These are phyloP conservation scores for Dinoponera quadriceps DNA, from an alignment of 1,140 invertebrate genomes.

Conservation along the genomic window DNA sequence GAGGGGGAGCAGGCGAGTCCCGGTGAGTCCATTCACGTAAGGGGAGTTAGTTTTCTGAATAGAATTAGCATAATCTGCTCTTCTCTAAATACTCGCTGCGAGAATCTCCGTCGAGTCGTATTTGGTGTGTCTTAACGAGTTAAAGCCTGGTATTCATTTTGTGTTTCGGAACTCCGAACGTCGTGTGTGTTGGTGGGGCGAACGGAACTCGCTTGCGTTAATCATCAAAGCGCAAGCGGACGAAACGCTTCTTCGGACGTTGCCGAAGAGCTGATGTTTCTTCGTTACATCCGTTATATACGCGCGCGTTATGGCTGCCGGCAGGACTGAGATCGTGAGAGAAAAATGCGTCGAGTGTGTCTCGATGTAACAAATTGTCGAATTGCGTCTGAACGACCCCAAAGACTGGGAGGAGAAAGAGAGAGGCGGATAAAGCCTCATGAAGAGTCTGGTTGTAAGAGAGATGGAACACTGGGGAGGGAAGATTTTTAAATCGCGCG, in stretches of 20 bases:
- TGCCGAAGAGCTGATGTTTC: neutral
- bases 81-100: slow-evolving; percentile 43
- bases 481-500: slow-evolving; percentile 49
- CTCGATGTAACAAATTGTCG: slow-evolving; percentile 19
- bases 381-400: slow-evolving; percentile 17
- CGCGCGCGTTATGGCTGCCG: neutral
- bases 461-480: neutral
- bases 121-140: slow-evolving; percentile 54
- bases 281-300: neutral
- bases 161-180: neutral
- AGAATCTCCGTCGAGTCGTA: slow-evolving; percentile 28
- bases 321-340: neutral
- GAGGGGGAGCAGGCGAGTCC: neutral
- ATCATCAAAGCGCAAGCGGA: slow-evolving; percentile 7
- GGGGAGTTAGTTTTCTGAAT: slow-evolving; percentile 56
- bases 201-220: slow-evolving; percentile 10
- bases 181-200: neutral
- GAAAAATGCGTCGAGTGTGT: neutral
- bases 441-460: slow-evolving; percentile 45
- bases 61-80: slow-evolving; percentile 66
- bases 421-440: slow-evolving; percentile 2
- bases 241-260: neutral
- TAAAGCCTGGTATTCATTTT: slow-evolving; percentile 47
- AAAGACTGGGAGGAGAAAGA: no score
- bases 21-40: slow-evolving; percentile 33